Percentiles rank a stretch among this genome's conserved stretches.
phyloP scores from a whole-genome alignment of 2,888 invertebrate genomes.

The Exocentrus adspersus region DNA sequence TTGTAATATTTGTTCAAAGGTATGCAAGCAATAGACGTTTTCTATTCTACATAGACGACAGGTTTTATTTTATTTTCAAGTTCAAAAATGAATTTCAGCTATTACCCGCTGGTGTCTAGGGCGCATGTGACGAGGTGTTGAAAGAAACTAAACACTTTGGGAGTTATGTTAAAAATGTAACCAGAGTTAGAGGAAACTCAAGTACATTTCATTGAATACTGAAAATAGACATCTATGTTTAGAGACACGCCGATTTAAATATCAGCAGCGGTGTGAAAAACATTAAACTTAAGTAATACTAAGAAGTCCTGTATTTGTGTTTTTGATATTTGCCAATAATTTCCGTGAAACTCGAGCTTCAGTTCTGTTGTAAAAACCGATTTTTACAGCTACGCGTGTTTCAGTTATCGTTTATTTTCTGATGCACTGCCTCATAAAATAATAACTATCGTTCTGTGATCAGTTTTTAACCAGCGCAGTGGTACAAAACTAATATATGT shows the following conservation, averaged over 20 bases:
- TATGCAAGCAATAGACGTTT: too few species aligned
- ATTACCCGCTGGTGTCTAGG: slow-evolving; percentile 27
- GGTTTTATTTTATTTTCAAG: slow-evolving; percentile 21
- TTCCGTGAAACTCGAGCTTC: neutral
- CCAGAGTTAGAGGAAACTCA: slow-evolving; percentile 34
- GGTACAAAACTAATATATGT: too few species aligned
- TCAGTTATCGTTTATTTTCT: too few species aligned
- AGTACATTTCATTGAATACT: slow-evolving; percentile 45
- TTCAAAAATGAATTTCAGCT: slow-evolving; percentile 16
- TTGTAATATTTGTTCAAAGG: too few species aligned
- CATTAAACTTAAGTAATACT: slow-evolving; percentile 37
- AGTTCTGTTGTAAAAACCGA: neutral
- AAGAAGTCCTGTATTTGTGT: slow-evolving; percentile 4
- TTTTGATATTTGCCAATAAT: slow-evolving; percentile 14
- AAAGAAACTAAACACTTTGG: slow-evolving; percentile 46
- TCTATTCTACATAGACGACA: neutral
- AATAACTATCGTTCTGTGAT: too few species aligned
- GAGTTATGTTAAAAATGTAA: slow-evolving; percentile 33
- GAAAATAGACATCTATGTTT: slow-evolving; percentile 45
- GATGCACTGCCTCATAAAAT: too few species aligned
- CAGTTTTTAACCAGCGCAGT: too few species aligned
- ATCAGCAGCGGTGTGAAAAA: slow-evolving; percentile 41
- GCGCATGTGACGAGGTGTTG: slow-evolving; percentile 47
- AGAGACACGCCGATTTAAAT: slow-evolving; percentile 36
- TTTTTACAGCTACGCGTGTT: neutral